Evolutionary conservation across 2,797 vertebrate genomes (phyloP), one percentile per base, ranked within the genome.

Genomic region (Leptoclinus maculatus): DNA sequence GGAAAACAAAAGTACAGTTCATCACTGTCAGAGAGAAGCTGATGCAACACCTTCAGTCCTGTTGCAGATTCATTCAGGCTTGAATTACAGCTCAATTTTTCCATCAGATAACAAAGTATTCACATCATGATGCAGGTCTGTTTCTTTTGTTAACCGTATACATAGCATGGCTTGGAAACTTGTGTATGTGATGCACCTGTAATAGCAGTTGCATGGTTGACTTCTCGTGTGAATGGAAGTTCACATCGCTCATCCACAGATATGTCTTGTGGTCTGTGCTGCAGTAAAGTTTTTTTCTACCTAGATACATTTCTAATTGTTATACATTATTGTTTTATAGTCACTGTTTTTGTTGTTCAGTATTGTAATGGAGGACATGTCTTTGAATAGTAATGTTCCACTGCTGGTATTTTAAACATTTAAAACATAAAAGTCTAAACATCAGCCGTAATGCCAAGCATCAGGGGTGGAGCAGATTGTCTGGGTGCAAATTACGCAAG

Each of bases 381-480:
- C 14, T 60, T 51, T 62, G 12, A 49, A 13, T 21, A 11, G 34
- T 62, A 58, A 32, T 43, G 12, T 57, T 73, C 29, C 4, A 9
- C 59, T 47, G 7, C 47, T 27, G 38, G 25, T 43, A n/a, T 36
- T 57, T 74, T 17, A 73, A 80, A 51, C 63, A 81, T 72, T 76
- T 76, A 34, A 79, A 77, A 78, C 49, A 64, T 77, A 78, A 51
- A 78, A 79, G 80, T 76, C 72, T 74, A 92, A 86, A 89, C 83
- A 84, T 86, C 60, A 81, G 67, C 68, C 56, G 81, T 68, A 75
- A 68, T 87, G 78, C 66, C 58, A 19, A 71, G 84, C 79, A 89
- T 90, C 79, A 88, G 89, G 89, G 90, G 90, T 90, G 91, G 92
- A 85, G 77, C 66, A 67, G 80, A 59, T 68, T 39, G 79, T 87